Percentiles rank a stretch among this genome's conserved stretches.
Conservation (phyloP, 1,140 invertebrate genomes). For the Anagrus nilaparvatae region DNA sequence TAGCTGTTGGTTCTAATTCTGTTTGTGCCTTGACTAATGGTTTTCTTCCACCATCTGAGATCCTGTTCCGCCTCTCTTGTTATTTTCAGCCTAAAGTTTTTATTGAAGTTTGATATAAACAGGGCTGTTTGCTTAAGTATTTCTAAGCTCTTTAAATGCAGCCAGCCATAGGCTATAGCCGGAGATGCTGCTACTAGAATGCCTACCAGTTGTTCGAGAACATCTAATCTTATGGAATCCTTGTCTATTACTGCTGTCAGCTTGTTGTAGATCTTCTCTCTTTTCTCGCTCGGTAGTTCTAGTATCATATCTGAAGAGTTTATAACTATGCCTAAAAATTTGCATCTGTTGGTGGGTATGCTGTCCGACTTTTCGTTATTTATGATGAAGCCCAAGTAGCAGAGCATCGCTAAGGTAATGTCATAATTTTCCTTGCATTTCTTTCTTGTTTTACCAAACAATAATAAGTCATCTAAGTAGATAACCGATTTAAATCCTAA, state of each 20-base stretch:
- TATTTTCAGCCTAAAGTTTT: constrained; percentile 7
- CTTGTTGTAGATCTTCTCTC: constrained; percentile 3
- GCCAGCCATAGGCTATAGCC: constrained; percentile 19
- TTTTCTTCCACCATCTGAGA: constrained; percentile 22
- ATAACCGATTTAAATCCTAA: background rate
- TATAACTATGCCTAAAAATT: constrained; percentile 20
- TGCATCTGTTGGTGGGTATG: constrained; percentile 10
- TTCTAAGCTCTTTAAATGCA: constrained; percentile 21
- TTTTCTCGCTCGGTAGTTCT: constrained; percentile 14
- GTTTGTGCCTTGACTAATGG: constrained; percentile 13
- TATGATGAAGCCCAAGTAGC: constrained; percentile 17
- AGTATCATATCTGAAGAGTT: constrained; percentile 15
- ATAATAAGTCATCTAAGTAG: background rate
- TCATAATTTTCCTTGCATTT: constrained; percentile 9
- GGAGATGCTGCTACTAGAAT: constrained; percentile 15
- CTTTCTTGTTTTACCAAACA: constrained; percentile 6
- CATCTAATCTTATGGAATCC: constrained; percentile 17
- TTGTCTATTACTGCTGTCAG: constrained; percentile 6
- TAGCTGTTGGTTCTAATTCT: too few species aligned
- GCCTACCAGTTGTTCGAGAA: constrained; percentile 18
- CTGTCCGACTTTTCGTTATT: constrained; percentile 19
- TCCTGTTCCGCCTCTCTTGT: constrained; percentile 7
- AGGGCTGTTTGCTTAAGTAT: constrained; percentile 13
- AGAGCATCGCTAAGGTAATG: constrained; percentile 8
- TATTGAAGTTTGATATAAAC: constrained; percentile 5